A percentile compares a stretch with the other conserved stretches of the same genome.
Evolutionary conservation across 2,888 invertebrate genomes (phyloP).

Genomic region (Theretra japonica): DNA sequence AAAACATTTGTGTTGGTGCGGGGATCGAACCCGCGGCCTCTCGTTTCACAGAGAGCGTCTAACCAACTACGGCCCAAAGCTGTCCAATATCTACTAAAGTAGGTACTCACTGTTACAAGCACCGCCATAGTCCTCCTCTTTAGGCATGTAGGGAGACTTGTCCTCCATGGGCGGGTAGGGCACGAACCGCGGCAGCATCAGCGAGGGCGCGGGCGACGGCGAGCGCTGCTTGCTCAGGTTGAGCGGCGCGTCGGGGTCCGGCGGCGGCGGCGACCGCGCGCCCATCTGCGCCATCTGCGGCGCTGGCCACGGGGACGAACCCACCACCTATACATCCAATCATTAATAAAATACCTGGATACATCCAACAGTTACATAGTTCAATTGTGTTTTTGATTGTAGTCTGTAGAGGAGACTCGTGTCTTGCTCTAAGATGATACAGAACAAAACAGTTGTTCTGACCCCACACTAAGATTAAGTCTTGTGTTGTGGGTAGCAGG

Average conservation of each 20-base stretch:
- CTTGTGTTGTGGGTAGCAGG: no score
- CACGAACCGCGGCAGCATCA: conserved; percentile 83
- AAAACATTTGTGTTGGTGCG: no score
- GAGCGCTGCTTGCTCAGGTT: conserved; percentile 95
- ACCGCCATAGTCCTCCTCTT: conserved; percentile 75
- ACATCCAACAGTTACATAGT: no score
- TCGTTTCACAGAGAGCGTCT: no score
- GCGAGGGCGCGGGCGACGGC: conserved; percentile 83
- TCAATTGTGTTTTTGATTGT: no score
- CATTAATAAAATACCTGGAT: background rate
- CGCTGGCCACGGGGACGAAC: conserved; percentile 87
- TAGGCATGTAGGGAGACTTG: conserved; percentile 70
- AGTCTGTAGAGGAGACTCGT: no score
- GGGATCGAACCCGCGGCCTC: no score
- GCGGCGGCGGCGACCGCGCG: conserved; percentile 84
- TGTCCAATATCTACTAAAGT: no score
- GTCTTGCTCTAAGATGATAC: no score
- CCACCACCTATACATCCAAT: conserved; percentile 64
- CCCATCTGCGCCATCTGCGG: conserved; percentile 89
- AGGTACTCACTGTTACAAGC: conserved; percentile 76
- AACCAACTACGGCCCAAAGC: no score
- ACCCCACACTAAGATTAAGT: no score
- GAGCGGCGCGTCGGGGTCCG: conserved; percentile 92
- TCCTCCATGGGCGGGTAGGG: conserved; percentile 80
- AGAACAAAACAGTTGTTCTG: no score